Conservation (phyloP, 2,797 vertebrate species). For the Muscicapa comitata region DNA sequence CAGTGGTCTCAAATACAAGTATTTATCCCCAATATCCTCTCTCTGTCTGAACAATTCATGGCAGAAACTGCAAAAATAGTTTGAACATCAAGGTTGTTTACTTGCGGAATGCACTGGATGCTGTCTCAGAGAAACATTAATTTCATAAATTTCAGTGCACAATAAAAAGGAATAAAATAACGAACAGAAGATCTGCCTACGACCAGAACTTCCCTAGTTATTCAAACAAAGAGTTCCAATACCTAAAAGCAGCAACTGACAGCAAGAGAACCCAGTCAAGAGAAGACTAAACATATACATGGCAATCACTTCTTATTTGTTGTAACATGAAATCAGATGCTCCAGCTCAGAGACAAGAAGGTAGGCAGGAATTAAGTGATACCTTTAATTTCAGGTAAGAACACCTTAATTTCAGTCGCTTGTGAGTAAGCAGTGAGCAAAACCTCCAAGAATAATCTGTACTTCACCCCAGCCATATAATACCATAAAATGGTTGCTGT, state of each 20-base stretch:
- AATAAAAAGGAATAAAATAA: not conserved
- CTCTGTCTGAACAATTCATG: not conserved
- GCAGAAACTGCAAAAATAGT: not conserved
- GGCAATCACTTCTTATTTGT: not conserved
- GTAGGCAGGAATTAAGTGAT: not conserved
- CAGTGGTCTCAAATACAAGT: not conserved
- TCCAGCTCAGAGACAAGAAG: not conserved
- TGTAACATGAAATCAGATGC: not conserved
- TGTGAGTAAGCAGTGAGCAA: not conserved
- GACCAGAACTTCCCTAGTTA: not conserved
- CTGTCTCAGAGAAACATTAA: not conserved
- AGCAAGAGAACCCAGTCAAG: not conserved
- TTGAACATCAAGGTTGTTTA: not conserved
- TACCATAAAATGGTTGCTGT: not conserved
- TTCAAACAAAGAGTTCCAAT: not conserved
- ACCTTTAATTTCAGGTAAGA: slow-evolving; percentile 19
- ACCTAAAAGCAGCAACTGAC: not conserved
- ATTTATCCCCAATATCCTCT: not conserved
- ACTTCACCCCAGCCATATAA: not conserved
- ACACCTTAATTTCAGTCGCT: not conserved
- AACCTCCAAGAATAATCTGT: not conserved
- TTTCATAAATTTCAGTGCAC: not conserved
- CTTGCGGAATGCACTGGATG: not conserved
- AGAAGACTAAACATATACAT: not conserved
- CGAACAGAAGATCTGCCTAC: not conserved